Conservation (phyloP, 2,888 invertebrate species). For the Oscheius myriophilus region DNA sequence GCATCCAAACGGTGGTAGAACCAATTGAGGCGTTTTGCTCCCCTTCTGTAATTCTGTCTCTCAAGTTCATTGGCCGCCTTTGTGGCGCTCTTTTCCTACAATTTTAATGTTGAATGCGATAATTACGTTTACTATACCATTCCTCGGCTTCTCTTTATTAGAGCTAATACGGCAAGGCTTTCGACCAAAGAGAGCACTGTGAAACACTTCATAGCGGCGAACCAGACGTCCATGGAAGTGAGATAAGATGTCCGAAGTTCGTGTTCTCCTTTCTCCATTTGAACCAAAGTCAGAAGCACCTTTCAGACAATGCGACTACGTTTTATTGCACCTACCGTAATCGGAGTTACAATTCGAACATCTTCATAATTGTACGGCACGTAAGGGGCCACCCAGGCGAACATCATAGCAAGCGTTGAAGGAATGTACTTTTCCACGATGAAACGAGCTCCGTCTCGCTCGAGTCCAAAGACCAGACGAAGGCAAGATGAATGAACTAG, state of each 20-base stretch:
- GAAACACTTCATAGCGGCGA: constrained; percentile 63
- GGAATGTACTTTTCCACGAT: constrained; percentile 66
- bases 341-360: constrained; percentile 69
- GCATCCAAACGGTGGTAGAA: constrained; percentile 63
- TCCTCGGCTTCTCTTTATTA: constrained; percentile 64
- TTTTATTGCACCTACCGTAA: constrained; percentile 53
- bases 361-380: constrained; percentile 70
- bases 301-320: constrained; percentile 18
- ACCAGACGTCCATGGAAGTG: constrained; percentile 68
- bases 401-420: constrained; percentile 66
- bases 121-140: constrained; percentile 44
- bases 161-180: constrained; percentile 60
- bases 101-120: too few relatives aligned
- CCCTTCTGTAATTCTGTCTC: constrained; percentile 46
- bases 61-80: constrained; percentile 64
- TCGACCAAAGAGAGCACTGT: constrained; percentile 67
- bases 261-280: constrained; percentile 68
- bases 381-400: constrained; percentile 65
- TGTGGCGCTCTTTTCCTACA: constrained; percentile 60
- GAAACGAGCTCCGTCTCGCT: constrained; percentile 65
- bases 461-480: constrained; percentile 58
- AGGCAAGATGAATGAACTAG: constrained; percentile 67
- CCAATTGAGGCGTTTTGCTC: constrained; percentile 53
- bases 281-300: constrained; percentile 67
- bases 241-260: constrained; percentile 65